Evolutionary conservation across 2,113 vertebrate genomes (phyloP).

Genomic region (Empidonax traillii): DNA sequence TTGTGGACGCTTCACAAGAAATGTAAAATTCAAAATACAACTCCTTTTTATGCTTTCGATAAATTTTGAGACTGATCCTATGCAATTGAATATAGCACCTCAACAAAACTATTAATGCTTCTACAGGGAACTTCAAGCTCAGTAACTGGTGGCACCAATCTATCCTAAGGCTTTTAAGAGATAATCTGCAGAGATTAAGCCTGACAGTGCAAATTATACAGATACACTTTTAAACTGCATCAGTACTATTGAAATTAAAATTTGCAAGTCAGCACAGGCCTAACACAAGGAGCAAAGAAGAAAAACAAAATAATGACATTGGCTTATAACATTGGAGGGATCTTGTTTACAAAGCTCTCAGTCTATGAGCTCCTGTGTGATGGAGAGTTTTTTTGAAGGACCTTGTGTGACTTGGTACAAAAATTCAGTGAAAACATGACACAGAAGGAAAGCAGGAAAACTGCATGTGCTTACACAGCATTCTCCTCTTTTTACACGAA

Average conservation of each 20-base stretch:
- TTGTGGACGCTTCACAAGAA: not conserved
- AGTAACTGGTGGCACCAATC: not conserved
- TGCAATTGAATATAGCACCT: not conserved
- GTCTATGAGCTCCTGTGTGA: not conserved
- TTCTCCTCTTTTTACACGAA: not conserved
- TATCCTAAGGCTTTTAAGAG: constrained; percentile 6
- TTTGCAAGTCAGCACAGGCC: not conserved
- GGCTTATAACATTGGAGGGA: not conserved
- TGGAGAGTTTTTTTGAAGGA: not conserved
- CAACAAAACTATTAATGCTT: not conserved
- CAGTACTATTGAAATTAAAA: not conserved
- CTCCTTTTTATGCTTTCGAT: not conserved
- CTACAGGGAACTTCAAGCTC: not conserved
- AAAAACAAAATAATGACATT: not conserved
- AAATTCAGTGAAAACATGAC: not conserved
- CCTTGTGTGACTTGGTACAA: not conserved
- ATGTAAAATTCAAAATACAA: not conserved
- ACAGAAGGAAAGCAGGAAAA: not conserved
- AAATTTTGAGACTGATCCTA: not conserved
- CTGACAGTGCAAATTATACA: not conserved
- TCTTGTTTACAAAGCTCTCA: not conserved
- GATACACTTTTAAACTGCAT: not conserved
- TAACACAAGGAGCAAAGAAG: not conserved
- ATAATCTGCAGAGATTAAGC: not conserved
- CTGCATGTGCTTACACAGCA: not conserved